phyloP scores from a whole-genome alignment of 2,888 invertebrate genomes.

The Fragum sueziense region DNA sequence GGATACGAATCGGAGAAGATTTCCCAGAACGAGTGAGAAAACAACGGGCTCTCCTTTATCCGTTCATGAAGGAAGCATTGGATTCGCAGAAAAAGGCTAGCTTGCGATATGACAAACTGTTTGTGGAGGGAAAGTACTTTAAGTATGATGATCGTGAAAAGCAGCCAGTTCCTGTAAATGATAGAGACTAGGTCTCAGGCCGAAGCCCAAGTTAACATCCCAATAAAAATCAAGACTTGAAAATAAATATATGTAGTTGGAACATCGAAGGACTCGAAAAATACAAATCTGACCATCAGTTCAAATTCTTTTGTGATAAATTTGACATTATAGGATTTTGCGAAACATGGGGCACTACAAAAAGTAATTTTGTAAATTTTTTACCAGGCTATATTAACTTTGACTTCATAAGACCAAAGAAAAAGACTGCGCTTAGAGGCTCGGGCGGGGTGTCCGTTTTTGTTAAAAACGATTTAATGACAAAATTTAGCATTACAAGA shows the following conservation, averaged over 20 bases:
- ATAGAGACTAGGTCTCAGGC: not conserved
- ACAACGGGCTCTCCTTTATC: not conserved
- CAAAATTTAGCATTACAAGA: not conserved
- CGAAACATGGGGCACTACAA: too few species aligned
- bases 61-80: not conserved
- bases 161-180: not conserved
- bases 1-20: not conserved
- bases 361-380: too few species aligned
- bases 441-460: not conserved
- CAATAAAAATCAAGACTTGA: not conserved
- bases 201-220: not conserved
- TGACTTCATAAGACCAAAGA: too few species aligned
- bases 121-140: not conserved
- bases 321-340: too few species aligned
- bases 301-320: not conserved
- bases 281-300: not conserved
- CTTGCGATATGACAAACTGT: not conserved
- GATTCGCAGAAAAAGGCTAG: not conserved
- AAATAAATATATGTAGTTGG: not conserved
- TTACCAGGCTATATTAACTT: too few species aligned
- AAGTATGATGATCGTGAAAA: not conserved
- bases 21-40: not conserved
- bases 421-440: not conserved
- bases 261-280: not conserved
- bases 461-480: not conserved